These are phyloP conservation scores for Xestia rhomboidea DNA, from an alignment of 2,888 invertebrate species.

Conservation along the genomic window DNA sequence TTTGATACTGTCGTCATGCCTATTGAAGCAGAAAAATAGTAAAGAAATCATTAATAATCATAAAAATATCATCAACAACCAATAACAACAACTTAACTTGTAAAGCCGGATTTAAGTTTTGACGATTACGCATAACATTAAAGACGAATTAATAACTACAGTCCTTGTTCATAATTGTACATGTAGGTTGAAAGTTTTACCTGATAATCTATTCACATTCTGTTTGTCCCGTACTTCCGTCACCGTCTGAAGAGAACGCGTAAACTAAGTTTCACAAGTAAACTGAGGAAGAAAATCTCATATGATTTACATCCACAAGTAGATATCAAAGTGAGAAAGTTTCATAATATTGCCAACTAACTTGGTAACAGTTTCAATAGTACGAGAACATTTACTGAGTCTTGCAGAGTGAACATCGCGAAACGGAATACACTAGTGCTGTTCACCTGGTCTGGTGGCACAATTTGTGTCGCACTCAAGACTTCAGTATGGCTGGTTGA, in stretches of 20 bases:
- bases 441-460: neutral
- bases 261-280: conserved; percentile 8
- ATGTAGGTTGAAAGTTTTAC: neutral
- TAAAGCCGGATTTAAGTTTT: too few relatives aligned
- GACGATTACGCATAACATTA: too few relatives aligned
- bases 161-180: too few relatives aligned
- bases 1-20: too few relatives aligned
- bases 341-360: neutral
- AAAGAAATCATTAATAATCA: too few relatives aligned
- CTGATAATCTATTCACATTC: neutral
- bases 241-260: neutral
- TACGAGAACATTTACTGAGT: conserved; percentile 2
- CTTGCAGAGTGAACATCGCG: conserved; percentile 1
- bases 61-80: too few relatives aligned
- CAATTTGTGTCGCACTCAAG: conserved; percentile 2
- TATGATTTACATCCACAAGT: neutral
- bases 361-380: neutral
- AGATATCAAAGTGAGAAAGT: neutral
- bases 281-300: neutral
- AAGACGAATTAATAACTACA: too few relatives aligned
- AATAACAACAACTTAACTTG: too few relatives aligned
- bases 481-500: neutral
- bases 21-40: too few relatives aligned
- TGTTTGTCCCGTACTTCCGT: neutral
- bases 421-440: conserved; percentile 14